Evolutionary conservation across 2,797 vertebrate genomes (phyloP).

Genomic region (Pseudopleuronectes americanus): DNA sequence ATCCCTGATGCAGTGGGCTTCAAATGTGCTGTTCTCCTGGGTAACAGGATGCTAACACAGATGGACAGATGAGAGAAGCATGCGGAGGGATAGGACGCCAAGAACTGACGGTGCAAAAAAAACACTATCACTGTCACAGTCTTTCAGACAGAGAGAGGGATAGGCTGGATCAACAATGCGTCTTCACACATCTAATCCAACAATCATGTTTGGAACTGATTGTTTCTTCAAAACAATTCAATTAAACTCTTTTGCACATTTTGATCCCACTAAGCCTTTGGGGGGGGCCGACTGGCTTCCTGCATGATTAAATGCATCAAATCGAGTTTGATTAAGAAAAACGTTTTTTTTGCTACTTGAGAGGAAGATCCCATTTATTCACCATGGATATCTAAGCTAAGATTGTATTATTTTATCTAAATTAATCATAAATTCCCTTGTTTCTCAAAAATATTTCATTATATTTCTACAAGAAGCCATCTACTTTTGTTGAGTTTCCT

Average conservation of each 20-base stretch:
- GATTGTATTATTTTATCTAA: background rate
- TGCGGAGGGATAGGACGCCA: background rate
- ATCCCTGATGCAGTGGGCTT: background rate
- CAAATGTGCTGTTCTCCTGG: background rate
- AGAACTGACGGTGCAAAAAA: background rate
- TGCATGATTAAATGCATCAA: background rate
- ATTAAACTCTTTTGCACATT: background rate
- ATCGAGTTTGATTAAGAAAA: background rate
- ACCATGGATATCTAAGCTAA: background rate
- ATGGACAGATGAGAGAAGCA: conserved; percentile 24
- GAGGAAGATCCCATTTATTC: background rate
- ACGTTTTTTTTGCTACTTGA: background rate
- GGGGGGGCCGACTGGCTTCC: background rate
- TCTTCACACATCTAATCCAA: background rate
- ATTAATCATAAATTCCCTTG: background rate
- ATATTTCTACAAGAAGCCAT: background rate
- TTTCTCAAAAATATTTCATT: background rate
- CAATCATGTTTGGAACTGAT: background rate
- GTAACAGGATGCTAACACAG: conserved; percentile 15
- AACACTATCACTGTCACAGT: conserved; percentile 1
- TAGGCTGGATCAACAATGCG: background rate
- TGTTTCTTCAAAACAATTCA: background rate
- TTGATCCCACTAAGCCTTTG: background rate
- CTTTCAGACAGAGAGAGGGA: background rate
- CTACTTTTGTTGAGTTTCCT: no score